A percentile compares a stretch with the other conserved stretches of the same genome.
Evolutionary conservation across 1,140 invertebrate genomes (phyloP).

Genomic region (Drosophila trapezifrons): DNA sequence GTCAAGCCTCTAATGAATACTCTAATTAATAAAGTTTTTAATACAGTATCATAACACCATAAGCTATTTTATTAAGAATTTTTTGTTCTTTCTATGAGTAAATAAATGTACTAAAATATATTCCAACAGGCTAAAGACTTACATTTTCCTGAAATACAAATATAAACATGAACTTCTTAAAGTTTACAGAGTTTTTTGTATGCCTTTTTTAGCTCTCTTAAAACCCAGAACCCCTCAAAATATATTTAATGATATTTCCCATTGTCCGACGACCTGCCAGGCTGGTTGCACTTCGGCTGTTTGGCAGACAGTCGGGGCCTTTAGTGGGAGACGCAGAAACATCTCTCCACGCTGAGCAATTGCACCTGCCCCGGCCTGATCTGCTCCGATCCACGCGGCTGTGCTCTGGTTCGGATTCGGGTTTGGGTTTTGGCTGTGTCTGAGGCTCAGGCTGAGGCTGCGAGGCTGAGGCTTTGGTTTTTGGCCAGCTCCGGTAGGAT

Average conservation of each 20-base stretch:
- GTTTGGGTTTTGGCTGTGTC: slow-evolving; percentile 17
- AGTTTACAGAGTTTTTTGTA: no score
- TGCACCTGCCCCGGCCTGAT: slow-evolving; percentile 68
- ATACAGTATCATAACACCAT: no score
- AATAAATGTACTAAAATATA: no score
- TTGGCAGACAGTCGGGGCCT: slow-evolving; percentile 48
- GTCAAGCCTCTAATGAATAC: no score
- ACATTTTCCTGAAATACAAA: no score
- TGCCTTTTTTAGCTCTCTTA: no score
- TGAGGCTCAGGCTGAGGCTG: neutral
- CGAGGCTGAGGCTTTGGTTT: slow-evolving; percentile 24
- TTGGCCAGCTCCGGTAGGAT: slow-evolving; percentile 32
- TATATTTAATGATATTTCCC: slow-evolving; percentile 10
- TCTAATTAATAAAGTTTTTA: no score
- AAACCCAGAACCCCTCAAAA: neutral
- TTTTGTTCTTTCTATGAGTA: no score
- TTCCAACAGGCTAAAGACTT: no score
- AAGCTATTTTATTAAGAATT: no score
- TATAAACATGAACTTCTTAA: no score
- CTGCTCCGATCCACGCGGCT: slow-evolving; percentile 26
- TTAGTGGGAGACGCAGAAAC: slow-evolving; percentile 69
- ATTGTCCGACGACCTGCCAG: slow-evolving; percentile 51
- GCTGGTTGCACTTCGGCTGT: slow-evolving; percentile 39
- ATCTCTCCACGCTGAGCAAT: slow-evolving; percentile 62
- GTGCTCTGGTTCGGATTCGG: slow-evolving; percentile 52